phyloP scores from a whole-genome alignment of 2,113 vertebrate genomes.

The Phodopus roborovskii region DNA sequence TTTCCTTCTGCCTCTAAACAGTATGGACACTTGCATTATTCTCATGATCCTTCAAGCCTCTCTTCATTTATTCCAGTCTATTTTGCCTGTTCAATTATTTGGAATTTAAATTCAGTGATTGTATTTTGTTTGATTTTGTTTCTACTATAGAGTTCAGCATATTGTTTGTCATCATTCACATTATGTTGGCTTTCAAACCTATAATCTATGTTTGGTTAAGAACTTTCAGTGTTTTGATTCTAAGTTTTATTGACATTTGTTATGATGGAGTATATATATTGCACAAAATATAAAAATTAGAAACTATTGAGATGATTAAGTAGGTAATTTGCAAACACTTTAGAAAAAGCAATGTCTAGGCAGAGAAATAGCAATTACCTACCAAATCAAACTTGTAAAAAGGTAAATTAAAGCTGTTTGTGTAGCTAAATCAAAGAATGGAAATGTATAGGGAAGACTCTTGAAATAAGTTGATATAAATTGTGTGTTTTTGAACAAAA shows the following conservation, averaged over 20 bases:
- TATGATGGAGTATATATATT: not conserved
- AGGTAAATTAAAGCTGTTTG: not conserved
- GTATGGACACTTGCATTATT: not conserved
- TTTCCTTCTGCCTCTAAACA: not conserved
- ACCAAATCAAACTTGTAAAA: not conserved
- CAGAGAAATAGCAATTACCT: not conserved
- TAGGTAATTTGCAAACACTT: not conserved
- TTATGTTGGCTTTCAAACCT: not conserved
- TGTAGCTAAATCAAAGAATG: not conserved
- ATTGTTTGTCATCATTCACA: not conserved
- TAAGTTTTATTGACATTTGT: not conserved
- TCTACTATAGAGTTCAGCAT: not conserved
- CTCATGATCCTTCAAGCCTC: not conserved
- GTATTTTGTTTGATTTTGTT: not conserved
- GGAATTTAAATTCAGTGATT: not conserved
- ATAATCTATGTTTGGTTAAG: not conserved
- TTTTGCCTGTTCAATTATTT: not conserved
- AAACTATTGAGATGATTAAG: not conserved
- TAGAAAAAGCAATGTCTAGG: not conserved
- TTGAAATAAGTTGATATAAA: not conserved
- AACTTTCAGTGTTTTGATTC: not conserved
- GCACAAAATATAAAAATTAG: not conserved
- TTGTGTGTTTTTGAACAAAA: not conserved
- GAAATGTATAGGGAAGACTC: not conserved
- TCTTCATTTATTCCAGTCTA: not conserved